Evolutionary conservation across 2,888 invertebrate genomes (phyloP).

Genomic region (Callosobruchus maculatus): DNA sequence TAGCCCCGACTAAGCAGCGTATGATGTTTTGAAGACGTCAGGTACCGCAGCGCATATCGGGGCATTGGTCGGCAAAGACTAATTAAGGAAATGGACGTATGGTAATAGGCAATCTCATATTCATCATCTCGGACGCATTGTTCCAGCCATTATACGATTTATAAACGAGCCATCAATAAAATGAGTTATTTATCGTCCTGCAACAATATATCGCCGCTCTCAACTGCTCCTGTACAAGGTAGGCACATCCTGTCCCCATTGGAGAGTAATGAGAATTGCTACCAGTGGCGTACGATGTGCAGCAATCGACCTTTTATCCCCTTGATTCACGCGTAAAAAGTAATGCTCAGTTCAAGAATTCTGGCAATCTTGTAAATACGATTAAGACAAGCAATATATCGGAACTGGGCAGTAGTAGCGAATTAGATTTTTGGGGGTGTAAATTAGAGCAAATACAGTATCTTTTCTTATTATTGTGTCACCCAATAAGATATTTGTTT

Average conservation of each 20-base stretch:
- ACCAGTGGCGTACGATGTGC: neutral
- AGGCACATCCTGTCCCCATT: constrained; percentile 13
- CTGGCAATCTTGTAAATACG: too few species aligned
- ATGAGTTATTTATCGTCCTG: constrained; percentile 13
- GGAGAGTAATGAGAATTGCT: neutral
- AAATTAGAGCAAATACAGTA: too few species aligned
- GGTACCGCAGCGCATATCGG: neutral
- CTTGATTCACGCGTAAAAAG: too few species aligned
- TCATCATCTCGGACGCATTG: constrained; percentile 12
- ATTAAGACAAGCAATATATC: too few species aligned
- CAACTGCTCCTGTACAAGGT: constrained; percentile 14
- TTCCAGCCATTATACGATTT: constrained; percentile 12
- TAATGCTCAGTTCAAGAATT: too few species aligned
- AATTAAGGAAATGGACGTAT: constrained; percentile 13
- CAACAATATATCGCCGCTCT: constrained; percentile 13
- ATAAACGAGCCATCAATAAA: constrained; percentile 18
- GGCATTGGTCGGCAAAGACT: neutral
- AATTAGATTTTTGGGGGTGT: too few species aligned
- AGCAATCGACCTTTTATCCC: neutral
- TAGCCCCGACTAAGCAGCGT: too few species aligned
- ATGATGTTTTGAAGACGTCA: too few species aligned
- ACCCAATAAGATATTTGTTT: too few species aligned
- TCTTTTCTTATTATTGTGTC: too few species aligned
- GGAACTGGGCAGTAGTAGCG: too few species aligned
- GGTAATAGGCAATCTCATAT: constrained; percentile 17